Evolutionary conservation across 2,113 vertebrate genomes (phyloP).

Genomic region (Rafetus swinhoei): DNA sequence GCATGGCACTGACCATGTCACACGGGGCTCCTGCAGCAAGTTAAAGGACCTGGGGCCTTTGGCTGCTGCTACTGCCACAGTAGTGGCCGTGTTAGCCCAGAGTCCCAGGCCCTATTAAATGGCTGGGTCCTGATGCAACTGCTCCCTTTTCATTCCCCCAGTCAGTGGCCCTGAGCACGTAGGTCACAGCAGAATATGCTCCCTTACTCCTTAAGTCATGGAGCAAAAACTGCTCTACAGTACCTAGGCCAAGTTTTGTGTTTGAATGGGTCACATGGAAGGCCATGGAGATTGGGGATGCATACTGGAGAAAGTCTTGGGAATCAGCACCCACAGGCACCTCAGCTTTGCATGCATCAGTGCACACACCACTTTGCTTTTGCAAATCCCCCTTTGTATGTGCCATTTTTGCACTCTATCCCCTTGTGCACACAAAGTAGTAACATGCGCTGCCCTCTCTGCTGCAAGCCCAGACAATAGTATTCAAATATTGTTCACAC

Average conservation of each 20-base stretch:
- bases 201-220: neutral
- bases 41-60: too few species aligned
- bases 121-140: too few species aligned
- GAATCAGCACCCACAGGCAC: neutral
- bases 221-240: neutral
- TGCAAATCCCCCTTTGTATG: neutral
- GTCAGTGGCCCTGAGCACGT: neutral
- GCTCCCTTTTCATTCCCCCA: too few species aligned
- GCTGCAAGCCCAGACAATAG: neutral
- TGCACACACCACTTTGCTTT: neutral
- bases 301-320: neutral
- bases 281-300: neutral
- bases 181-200: neutral
- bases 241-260: neutral
- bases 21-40: too few species aligned
- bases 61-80: too few species aligned
- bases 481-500: neutral
- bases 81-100: too few species aligned
- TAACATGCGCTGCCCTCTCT: neutral
- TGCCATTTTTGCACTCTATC: neutral
- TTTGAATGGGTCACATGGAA: neutral
- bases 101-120: too few species aligned
- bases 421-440: neutral
- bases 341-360: neutral
- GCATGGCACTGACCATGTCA: too few species aligned